Conservation (phyloP, 2,888 invertebrate genomes). For the Yponomeuta evonymella region DNA sequence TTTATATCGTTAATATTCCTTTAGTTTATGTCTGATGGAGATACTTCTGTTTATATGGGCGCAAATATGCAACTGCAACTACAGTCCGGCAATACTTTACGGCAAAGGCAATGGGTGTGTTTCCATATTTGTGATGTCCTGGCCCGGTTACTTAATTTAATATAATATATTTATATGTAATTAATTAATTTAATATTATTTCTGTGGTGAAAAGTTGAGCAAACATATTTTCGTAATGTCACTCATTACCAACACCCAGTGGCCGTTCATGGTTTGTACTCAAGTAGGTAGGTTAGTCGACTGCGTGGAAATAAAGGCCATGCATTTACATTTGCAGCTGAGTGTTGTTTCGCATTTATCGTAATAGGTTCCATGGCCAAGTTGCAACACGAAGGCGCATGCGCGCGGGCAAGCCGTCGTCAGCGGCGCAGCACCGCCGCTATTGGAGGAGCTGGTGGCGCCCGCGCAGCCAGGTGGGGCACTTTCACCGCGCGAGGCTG, state of each 20-base stretch:
- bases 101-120: too few relatives aligned
- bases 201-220: neutral
- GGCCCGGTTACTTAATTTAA: too few relatives aligned
- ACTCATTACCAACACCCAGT: neutral
- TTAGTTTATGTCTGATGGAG: too few relatives aligned
- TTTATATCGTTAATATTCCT: too few relatives aligned
- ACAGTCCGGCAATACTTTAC: too few relatives aligned
- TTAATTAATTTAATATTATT: neutral
- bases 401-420: conserved; percentile 57
- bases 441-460: conserved; percentile 35
- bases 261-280: conserved; percentile 4
- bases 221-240: neutral
- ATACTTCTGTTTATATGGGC: too few relatives aligned
- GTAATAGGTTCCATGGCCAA: conserved; percentile 74
- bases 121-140: too few relatives aligned
- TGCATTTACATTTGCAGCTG: conserved; percentile 63
- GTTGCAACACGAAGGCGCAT: conserved; percentile 72
- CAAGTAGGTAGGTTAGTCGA: conserved; percentile 3
- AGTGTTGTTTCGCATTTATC: conserved; percentile 67
- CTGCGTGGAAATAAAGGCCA: conserved; percentile 58
- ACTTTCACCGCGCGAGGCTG: conserved; percentile 74
- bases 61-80: too few relatives aligned
- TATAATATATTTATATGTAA: too few relatives aligned
- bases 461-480: conserved; percentile 40
- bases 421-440: conserved; percentile 35